phyloP scores from a whole-genome alignment of 2,888 invertebrate genomes.

The Vandiemenella viatica region DNA sequence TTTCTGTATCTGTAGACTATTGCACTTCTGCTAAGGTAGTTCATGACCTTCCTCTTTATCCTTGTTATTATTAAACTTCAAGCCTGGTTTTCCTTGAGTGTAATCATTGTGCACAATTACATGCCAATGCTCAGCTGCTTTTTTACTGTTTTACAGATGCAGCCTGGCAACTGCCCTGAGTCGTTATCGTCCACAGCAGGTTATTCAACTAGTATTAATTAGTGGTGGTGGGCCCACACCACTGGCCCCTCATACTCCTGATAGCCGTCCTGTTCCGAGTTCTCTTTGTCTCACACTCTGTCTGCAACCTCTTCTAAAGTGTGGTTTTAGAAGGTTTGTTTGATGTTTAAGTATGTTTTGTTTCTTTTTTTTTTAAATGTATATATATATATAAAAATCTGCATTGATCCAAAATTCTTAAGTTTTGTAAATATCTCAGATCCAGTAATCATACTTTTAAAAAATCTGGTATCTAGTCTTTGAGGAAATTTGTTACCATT shows the following conservation, averaged over 20 bases:
- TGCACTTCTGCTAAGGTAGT: too few species aligned
- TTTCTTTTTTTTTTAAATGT: constrained; percentile 1
- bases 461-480: too few species aligned
- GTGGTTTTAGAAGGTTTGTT: constrained; percentile 36
- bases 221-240: constrained; percentile 54
- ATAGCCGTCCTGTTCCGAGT: constrained; percentile 28
- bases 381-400: constrained; percentile 10
- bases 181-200: constrained; percentile 36
- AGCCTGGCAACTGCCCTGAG: constrained; percentile 46
- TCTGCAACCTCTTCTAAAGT: constrained; percentile 41
- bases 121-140: too few species aligned
- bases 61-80: too few species aligned
- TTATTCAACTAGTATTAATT: constrained; percentile 45
- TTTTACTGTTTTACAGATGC: constrained; percentile 30
- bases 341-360: too few species aligned
- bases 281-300: constrained; percentile 35
- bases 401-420: neutral
- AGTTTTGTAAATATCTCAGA: neutral
- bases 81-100: too few species aligned
- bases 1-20: too few species aligned
- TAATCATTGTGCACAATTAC: too few species aligned
- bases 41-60: too few species aligned
- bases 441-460: neutral
- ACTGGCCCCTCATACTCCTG: constrained; percentile 39
- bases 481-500: too few species aligned